Evolutionary conservation across 2,113 vertebrate genomes (phyloP).

Genomic region (Pelusios castaneus): DNA sequence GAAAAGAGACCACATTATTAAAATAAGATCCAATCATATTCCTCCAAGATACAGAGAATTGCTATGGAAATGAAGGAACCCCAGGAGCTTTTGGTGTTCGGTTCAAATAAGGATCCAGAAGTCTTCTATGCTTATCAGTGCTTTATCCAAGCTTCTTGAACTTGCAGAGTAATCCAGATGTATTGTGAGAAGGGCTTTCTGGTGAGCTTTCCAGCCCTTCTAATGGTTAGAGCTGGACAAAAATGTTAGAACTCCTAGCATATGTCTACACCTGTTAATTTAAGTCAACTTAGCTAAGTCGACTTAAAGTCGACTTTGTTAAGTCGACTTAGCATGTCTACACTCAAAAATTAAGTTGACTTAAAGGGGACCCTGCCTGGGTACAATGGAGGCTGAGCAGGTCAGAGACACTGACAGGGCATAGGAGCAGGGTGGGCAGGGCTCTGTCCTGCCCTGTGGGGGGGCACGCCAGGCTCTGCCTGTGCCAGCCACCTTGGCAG

Average conservation of each 20-base stretch:
- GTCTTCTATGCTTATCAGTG: background rate
- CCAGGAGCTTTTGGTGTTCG: background rate
- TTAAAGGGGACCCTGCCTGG: too few relatives aligned
- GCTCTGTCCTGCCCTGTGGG: too few relatives aligned
- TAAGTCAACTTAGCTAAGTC: too few relatives aligned
- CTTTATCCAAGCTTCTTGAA: background rate
- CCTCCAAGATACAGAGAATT: background rate
- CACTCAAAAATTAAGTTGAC: too few relatives aligned
- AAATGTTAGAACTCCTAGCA: background rate
- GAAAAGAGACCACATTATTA: background rate
- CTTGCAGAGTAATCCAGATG: background rate
- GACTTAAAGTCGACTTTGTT: too few relatives aligned
- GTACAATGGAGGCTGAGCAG: too few relatives aligned
- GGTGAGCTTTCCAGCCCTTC: background rate
- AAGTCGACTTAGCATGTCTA: too few relatives aligned
- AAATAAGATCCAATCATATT: background rate
- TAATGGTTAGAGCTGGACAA: background rate
- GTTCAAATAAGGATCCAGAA: fast-evolving
- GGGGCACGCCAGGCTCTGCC: too few relatives aligned
- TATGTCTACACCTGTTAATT: too few relatives aligned
- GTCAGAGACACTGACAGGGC: too few relatives aligned
- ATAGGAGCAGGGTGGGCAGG: too few relatives aligned
- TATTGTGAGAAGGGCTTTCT: background rate
- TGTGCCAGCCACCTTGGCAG: too few relatives aligned
- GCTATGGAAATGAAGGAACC: background rate